Conservation (phyloP, 2,888 invertebrate species). For the Drosophila mimica region DNA sequence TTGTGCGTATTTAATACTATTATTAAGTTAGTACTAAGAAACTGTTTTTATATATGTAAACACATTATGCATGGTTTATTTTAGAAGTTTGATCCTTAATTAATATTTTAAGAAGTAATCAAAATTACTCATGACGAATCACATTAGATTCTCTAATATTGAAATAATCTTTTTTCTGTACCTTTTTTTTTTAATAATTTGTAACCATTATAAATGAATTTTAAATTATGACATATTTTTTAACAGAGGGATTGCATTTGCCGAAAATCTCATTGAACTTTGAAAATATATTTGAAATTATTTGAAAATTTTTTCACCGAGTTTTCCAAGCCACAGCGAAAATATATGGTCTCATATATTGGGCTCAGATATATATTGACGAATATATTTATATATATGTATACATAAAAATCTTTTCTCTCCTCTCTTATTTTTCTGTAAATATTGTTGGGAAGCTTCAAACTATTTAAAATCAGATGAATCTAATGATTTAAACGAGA, state of each 20-base stretch:
- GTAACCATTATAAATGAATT: no score
- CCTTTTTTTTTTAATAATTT: no score
- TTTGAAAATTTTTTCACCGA: background rate
- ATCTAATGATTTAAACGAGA: no score
- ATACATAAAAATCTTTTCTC: background rate
- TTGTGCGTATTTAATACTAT: background rate
- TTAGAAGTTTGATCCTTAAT: background rate
- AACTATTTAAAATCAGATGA: background rate
- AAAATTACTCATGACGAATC: background rate
- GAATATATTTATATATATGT: background rate
- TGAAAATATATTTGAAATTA: background rate
- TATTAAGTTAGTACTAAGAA: background rate
- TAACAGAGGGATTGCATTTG: no score
- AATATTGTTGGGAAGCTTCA: background rate
- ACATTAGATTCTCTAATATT: background rate
- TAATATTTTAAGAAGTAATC: background rate
- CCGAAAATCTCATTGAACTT: no score
- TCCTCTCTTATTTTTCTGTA: background rate
- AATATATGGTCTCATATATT: background rate
- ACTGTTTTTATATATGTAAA: background rate
- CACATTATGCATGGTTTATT: background rate
- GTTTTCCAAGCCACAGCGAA: background rate
- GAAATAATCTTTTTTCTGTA: background rate
- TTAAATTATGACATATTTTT: no score
- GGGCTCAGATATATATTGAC: background rate